These are phyloP conservation scores for Garra rufa DNA, from an alignment of 2,113 vertebrate species.

Conservation along the genomic window DNA sequence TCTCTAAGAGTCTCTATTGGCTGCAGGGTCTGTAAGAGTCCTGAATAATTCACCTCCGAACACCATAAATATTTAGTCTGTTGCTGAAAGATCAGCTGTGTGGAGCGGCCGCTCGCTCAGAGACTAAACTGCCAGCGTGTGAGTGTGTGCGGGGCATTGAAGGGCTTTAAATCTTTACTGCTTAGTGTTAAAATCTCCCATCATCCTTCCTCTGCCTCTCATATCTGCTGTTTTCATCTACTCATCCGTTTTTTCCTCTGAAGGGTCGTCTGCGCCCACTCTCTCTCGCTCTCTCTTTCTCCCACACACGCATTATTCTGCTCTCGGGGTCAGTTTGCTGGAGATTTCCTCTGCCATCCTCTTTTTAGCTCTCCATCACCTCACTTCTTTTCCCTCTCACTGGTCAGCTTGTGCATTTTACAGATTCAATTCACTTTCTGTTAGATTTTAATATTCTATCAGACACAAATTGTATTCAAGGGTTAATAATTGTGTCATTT, in stretches of 20 bases:
- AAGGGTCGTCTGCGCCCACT: slow-evolving; percentile 1
- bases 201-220: slow-evolving; percentile 13
- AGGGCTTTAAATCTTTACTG: slow-evolving; percentile 24
- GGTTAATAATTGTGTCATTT: not conserved
- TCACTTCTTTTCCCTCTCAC: not conserved
- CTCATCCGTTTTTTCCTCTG: not conserved
- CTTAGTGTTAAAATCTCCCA: slow-evolving; percentile 32
- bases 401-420: not conserved
- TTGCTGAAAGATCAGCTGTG: slow-evolving; percentile 27
- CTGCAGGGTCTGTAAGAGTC: slow-evolving; percentile 21
- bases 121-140: slow-evolving; percentile 22
- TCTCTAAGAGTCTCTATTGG: not conserved
- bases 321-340: not conserved
- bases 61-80: slow-evolving; percentile 39
- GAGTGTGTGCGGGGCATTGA: not conserved
- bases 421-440: not conserved
- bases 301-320: slow-evolving; percentile 2
- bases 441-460: not conserved
- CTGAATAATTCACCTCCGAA: slow-evolving; percentile 19
- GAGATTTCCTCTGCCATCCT: not conserved
- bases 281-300: not conserved
- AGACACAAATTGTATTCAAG: not conserved
- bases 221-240: not conserved
- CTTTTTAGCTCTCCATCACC: not conserved
- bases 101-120: not conserved